Evolutionary conservation across 2,888 invertebrate genomes (phyloP), one percentile per base, ranked within the genome.

Genomic region (Mythimna vitellina): DNA sequence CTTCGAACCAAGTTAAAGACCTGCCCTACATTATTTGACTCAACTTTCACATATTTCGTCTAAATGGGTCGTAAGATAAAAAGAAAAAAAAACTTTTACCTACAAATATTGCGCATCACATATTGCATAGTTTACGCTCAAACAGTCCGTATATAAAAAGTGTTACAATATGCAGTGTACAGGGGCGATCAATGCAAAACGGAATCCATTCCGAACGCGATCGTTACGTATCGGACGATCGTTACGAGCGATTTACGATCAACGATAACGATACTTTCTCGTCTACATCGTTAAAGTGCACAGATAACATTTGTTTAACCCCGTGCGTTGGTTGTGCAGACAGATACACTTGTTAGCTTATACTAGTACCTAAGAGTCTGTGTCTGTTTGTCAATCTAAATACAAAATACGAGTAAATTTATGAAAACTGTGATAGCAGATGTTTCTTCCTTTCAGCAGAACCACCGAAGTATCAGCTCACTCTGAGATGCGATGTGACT

Each of bases 181-280:
- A 57, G 75, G 76, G 76, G 72, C 84, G 82, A 87, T 87, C 85
- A 85, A 86, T 89, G 87, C 86, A 86, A 87, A 86, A 79, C 83
- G 80, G 82, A 77, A 80, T 84, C 80, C 86, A 84, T 80, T 86
- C 73, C 70, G 74, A 82, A 85, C 76, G 67, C 79, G 76, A 86
- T 85, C 82, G 86, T 80, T 81, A 80, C 81, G 82, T 82, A 83
- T 81, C 80, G 83, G 73, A 83, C 89, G 86, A 87, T 90, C 89
- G 90, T 89, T 90, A 70, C 82, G 68, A 75, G 72, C 90, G 87
- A 91, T 91, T 91, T 92, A 92, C 91, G 88, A 84, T 84, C 86
- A 68, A 76, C 88, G 86, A 88, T 89, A 90, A 86, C 92, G 83
- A 88, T 91, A 89, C 88, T 89, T 90, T 88, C 87, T 84, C 87